Evolutionary conservation across 2,888 invertebrate species (phyloP).

Genomic region (Luffia ferchaultella): DNA sequence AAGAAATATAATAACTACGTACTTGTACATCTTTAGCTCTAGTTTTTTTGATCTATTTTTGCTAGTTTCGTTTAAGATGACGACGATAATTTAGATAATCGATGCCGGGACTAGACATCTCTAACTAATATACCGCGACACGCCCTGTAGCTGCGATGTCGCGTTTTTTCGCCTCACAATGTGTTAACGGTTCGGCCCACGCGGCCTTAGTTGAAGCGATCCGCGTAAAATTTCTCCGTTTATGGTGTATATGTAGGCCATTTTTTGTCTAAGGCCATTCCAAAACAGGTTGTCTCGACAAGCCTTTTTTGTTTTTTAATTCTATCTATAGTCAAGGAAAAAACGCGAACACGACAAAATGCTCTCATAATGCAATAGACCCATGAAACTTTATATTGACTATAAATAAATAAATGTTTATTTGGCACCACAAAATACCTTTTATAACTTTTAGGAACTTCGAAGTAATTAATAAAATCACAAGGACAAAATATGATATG

Average conservation of each 20-base stretch:
- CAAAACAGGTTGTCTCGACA: constrained; percentile 41
- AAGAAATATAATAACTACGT: no score
- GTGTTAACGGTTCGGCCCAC: background rate
- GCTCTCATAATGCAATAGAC: background rate
- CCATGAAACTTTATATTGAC: background rate
- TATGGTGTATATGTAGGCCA: constrained; percentile 45
- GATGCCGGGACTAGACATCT: no score
- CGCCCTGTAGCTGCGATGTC: background rate
- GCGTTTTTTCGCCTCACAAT: background rate
- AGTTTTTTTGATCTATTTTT: no score
- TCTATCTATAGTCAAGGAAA: background rate
- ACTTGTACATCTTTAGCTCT: no score
- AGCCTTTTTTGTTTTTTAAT: background rate
- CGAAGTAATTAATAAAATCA: no score
- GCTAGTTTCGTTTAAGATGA: no score
- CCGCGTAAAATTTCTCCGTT: constrained; percentile 3
- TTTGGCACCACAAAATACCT: no score
- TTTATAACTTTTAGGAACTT: no score
- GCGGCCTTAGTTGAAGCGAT: background rate
- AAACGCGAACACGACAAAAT: background rate
- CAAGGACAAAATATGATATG: no score
- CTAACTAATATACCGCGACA: no score
- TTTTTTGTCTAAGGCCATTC: constrained; percentile 31
- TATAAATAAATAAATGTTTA: background rate
- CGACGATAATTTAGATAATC: no score